Evolutionary conservation across 1,140 invertebrate genomes (phyloP).

Genomic region (Heliconius himera): DNA sequence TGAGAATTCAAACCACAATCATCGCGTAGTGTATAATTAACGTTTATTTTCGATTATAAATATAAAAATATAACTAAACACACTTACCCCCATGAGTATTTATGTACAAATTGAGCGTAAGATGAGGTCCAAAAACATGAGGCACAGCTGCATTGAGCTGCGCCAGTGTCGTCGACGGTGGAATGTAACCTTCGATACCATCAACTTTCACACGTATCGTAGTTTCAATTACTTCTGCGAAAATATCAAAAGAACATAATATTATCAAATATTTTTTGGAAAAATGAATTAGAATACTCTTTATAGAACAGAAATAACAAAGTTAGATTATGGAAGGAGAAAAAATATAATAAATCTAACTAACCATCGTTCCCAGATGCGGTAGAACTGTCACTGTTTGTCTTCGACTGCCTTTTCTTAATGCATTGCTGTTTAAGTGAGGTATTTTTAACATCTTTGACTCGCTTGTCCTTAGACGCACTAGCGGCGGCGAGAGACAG

Average conservation of each 20-base stretch:
- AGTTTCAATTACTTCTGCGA: conserved; percentile 41
- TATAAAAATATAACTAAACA: neutral
- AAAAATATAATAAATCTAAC: conserved; percentile 36
- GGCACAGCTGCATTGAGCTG: conserved; percentile 68
- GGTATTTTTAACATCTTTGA: conserved; percentile 88
- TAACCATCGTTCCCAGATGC: conserved; percentile 56
- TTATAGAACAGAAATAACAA: no score
- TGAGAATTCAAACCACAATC: no score
- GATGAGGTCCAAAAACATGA: conserved; percentile 69
- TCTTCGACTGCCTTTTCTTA: conserved; percentile 66
- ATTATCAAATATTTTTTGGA: neutral
- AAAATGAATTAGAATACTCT: no score
- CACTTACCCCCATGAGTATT: conserved; percentile 61
- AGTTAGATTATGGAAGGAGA: no score
- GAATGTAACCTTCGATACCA: conserved; percentile 72
- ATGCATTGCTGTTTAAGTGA: conserved; percentile 69
- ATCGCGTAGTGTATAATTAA: no score
- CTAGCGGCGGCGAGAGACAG: conserved; percentile 91
- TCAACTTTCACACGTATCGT: conserved; percentile 67
- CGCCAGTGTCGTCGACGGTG: conserved; percentile 61
- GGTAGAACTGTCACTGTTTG: conserved; percentile 49
- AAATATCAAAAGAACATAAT: conserved; percentile 2
- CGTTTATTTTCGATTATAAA: no score
- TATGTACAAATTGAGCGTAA: conserved; percentile 69
- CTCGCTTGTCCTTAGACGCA: conserved; percentile 91